These are phyloP conservation scores for Carduelis carduelis DNA, from an alignment of 2,797 vertebrate genomes.

Conservation along the genomic window DNA sequence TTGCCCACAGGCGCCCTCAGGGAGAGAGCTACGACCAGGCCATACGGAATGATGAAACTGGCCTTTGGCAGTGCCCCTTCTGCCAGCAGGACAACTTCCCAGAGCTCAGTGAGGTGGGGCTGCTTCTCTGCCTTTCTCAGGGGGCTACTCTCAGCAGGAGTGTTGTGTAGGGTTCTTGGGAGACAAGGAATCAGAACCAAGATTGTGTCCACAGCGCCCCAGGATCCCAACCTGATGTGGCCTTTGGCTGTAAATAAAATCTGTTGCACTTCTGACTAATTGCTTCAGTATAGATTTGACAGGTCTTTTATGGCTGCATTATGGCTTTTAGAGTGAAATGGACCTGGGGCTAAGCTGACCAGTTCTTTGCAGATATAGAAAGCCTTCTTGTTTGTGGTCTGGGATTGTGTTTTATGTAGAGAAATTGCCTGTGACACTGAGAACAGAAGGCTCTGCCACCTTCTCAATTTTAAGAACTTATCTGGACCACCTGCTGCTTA, in stretches of 20 bases:
- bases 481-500: constrained; percentile 34
- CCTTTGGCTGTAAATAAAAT: background rate
- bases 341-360: background rate
- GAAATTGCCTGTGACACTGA: background rate
- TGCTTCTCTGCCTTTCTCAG: background rate
- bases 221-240: background rate
- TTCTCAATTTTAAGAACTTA: constrained; percentile 24
- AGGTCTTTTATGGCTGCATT: background rate
- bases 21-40: constrained; percentile 99
- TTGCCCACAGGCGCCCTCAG: constrained; percentile 95
- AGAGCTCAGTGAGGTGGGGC: constrained; percentile 92
- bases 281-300: background rate
- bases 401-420: background rate
- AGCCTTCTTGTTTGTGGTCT: background rate
- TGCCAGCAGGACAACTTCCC: constrained; percentile 99
- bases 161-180: background rate
- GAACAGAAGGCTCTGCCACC: constrained; percentile 9
- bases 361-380: background rate
- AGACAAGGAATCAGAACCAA: background rate
- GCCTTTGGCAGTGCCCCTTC: constrained; percentile 98
- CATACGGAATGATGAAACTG: constrained; percentile 92
- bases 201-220: background rate
- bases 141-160: background rate
- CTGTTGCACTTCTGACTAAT: background rate
- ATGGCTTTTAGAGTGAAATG: background rate